Evolutionary conservation across 2,888 invertebrate genomes (phyloP).

Genomic region (Conistra vaccinii): DNA sequence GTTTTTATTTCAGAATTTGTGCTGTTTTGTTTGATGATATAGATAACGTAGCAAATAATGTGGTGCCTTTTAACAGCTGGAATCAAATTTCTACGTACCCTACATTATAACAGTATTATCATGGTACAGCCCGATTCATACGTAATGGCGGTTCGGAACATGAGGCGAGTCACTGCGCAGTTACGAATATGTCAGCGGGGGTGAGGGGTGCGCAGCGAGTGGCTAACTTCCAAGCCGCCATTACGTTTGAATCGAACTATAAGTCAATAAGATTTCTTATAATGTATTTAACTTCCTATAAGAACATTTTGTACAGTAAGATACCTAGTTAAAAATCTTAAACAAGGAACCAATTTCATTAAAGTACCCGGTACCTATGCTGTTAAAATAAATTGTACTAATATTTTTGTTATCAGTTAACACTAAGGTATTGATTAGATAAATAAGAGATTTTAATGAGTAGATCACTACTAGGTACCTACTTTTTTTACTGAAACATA

Average conservation of each 20-base stretch:
- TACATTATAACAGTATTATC: no score
- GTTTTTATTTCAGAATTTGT: conserved; percentile 43
- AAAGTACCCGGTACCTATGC: conserved; percentile 1
- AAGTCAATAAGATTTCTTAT: neutral
- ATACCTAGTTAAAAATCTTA: conserved; percentile 26
- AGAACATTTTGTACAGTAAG: conserved; percentile 52
- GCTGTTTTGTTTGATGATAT: conserved; percentile 12
- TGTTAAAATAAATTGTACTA: conserved; percentile 53
- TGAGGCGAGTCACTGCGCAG: no score
- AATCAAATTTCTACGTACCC: neutral
- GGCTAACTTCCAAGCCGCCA: no score
- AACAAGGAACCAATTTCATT: conserved; percentile 51
- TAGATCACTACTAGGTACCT: no score
- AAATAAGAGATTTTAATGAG: neutral
- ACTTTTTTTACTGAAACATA: neutral
- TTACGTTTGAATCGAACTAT: no score
- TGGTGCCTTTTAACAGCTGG: neutral
- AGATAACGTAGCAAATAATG: conserved; percentile 5
- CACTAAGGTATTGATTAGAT: conserved; percentile 21
- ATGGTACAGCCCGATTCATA: no score
- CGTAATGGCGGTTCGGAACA: no score
- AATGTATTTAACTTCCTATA: conserved; percentile 1
- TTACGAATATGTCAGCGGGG: no score
- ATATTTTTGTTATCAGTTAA: conserved; percentile 47
- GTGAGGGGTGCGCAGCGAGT: no score